These are phyloP conservation scores for Hemicentrotus pulcherrimus DNA, from an alignment of 35 echinoderm and acorn worm genomes.

Conservation along the genomic window DNA sequence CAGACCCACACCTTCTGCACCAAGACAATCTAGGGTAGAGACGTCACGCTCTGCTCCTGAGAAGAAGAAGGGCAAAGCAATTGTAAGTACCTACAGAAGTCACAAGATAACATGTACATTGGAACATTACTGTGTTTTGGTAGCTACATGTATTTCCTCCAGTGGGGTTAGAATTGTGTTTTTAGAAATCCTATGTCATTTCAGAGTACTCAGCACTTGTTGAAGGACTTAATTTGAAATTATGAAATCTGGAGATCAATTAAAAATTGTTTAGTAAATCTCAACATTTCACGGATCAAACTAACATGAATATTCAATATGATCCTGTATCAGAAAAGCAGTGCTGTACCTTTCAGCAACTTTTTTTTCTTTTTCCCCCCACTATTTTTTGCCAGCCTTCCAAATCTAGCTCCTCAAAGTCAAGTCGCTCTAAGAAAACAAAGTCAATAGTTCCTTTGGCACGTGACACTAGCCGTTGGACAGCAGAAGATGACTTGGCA, in stretches of 20 bases:
- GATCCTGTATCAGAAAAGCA: background rate
- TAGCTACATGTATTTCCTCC: no score
- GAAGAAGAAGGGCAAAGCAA: slow-evolving; percentile 15
- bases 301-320: background rate
- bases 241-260: background rate
- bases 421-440: slow-evolving; percentile 75
- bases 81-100: background rate
- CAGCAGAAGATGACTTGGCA: slow-evolving; percentile 89
- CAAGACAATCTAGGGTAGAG: background rate
- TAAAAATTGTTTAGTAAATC: background rate
- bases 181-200: background rate
- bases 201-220: background rate
- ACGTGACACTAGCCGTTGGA: slow-evolving; percentile 84
- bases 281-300: background rate
- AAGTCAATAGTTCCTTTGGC: slow-evolving; percentile 64
- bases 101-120: background rate
- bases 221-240: background rate
- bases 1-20: background rate
- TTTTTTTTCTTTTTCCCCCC: background rate
- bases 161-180: no score
- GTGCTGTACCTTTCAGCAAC: background rate
- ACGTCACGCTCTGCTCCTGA: background rate
- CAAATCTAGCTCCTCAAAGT: slow-evolving; percentile 70
- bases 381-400: slow-evolving; percentile 57
- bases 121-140: no score